These are phyloP conservation scores for Albula glossodonta DNA, from an alignment of 2,113 vertebrate genomes.

Conservation along the genomic window DNA sequence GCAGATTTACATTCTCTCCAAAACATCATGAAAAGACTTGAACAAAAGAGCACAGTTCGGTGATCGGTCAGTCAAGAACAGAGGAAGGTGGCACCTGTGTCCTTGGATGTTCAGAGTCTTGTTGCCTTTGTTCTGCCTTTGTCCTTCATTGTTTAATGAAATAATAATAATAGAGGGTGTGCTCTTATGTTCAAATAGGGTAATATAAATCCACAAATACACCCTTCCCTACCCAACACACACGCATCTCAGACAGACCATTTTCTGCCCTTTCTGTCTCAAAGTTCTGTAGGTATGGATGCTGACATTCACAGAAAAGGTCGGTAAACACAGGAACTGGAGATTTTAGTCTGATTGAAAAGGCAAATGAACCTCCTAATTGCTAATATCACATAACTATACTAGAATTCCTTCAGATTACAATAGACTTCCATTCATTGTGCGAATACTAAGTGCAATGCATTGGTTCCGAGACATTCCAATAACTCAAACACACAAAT, in stretches of 20 bases:
- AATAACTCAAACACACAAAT: slow-evolving; percentile 22
- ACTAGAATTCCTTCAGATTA: background rate
- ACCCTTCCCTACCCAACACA: background rate
- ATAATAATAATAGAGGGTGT: background rate
- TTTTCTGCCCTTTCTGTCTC: background rate
- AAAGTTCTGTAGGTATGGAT: background rate
- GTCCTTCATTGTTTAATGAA: no score
- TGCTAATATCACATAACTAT: background rate
- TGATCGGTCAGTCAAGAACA: background rate
- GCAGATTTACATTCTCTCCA: background rate
- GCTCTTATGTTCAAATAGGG: background rate
- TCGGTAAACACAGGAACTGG: background rate
- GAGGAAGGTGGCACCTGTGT: background rate
- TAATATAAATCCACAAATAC: background rate
- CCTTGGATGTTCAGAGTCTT: background rate
- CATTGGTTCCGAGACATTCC: background rate
- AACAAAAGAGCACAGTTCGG: background rate
- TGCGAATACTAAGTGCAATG: no score
- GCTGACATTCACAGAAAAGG: background rate
- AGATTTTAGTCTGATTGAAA: background rate
- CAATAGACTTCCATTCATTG: no score
- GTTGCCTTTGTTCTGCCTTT: background rate
- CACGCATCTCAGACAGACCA: background rate
- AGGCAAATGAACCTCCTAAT: background rate
- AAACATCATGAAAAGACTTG: background rate